These are phyloP conservation scores for Oceanodroma leucorhoa DNA, from an alignment of 2,797 vertebrate species.

Conservation along the genomic window DNA sequence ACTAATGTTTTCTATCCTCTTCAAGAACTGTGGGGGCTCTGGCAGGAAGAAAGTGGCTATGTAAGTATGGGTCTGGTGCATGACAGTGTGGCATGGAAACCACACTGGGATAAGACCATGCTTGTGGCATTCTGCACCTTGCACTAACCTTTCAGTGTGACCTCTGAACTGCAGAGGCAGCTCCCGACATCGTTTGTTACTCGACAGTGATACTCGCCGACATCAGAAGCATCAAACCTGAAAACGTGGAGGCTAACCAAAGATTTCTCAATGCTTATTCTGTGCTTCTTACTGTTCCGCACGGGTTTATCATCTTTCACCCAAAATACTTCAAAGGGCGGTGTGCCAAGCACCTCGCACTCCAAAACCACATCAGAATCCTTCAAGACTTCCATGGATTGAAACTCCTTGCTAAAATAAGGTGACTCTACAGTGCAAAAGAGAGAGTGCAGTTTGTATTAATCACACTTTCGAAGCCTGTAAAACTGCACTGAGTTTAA, in stretches of 20 bases:
- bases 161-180: slow-evolving; percentile 84
- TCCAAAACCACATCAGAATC: slow-evolving; percentile 90
- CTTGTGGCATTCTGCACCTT: not conserved
- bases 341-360: slow-evolving; percentile 87
- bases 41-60: slow-evolving; percentile 52
- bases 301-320: slow-evolving; percentile 89
- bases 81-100: not conserved
- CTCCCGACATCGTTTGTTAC: slow-evolving; percentile 92
- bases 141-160: slow-evolving; percentile 93
- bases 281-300: slow-evolving; percentile 91
- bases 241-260: slow-evolving; percentile 87
- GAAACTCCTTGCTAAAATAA: slow-evolving; percentile 89
- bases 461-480: not conserved
- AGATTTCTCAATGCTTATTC: slow-evolving; percentile 85
- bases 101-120: not conserved
- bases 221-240: slow-evolving; percentile 85
- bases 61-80: slow-evolving; percentile 14
- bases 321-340: slow-evolving; percentile 91
- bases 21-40: slow-evolving; percentile 93
- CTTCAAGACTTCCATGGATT: slow-evolving; percentile 90
- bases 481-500: not conserved
- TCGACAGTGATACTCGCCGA: slow-evolving; percentile 89
- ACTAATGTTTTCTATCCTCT: slow-evolving; percentile 89
- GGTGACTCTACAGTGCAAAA: slow-evolving; percentile 86
- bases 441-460: slow-evolving; percentile 46